Evolutionary conservation across 2,113 vertebrate genomes (phyloP).

Genomic region (Phylloscopus whistleri): DNA sequence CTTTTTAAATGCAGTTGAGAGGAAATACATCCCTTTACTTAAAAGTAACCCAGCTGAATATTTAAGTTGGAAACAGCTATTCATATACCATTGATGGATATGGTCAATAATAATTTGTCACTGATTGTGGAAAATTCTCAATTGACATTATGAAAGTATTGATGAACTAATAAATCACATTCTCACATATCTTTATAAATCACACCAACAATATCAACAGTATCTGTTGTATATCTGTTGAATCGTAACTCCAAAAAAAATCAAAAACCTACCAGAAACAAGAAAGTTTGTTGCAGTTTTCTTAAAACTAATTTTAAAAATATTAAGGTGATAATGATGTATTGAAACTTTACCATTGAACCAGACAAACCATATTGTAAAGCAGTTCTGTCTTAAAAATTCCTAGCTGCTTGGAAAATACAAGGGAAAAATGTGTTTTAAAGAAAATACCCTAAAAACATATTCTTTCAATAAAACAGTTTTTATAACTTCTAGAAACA

Average conservation of each 20-base stretch:
- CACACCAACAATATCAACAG: not conserved
- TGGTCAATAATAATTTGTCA: not conserved
- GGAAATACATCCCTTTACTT: not conserved
- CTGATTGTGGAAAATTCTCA: not conserved
- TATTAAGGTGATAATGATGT: not conserved
- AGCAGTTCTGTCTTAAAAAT: not conserved
- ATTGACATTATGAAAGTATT: not conserved
- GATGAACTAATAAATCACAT: not conserved
- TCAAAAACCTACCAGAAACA: not conserved
- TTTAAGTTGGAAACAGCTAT: not conserved
- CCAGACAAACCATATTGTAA: rapidly evolving
- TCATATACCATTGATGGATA: not conserved
- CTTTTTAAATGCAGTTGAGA: not conserved
- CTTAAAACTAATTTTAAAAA: not conserved
- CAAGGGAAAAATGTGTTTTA: not conserved
- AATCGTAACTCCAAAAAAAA: not conserved
- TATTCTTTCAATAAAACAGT: not conserved
- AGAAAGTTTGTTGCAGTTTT: not conserved
- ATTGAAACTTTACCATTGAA: not conserved
- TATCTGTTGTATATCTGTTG: not conserved
- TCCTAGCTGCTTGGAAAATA: constrained; percentile 18
- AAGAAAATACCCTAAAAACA: constrained; percentile 2
- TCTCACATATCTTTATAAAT: not conserved
- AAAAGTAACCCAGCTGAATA: not conserved
- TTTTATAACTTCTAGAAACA: not conserved